Evolutionary conservation across 2,113 vertebrate genomes (phyloP).

Genomic region (Microcebus jonahi): DNA sequence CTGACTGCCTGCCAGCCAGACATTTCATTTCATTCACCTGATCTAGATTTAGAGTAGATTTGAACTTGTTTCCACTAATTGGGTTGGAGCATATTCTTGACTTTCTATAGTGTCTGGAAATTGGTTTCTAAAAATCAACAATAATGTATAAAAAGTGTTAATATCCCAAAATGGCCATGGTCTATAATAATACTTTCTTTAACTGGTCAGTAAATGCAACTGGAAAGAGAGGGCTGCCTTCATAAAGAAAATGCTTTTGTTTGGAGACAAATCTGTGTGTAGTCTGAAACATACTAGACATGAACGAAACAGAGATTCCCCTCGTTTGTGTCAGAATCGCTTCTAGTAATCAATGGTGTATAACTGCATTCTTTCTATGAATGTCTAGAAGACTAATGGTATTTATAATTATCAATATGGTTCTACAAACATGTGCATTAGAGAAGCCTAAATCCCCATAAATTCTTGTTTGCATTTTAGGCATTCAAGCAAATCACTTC

Average conservation of each 20-base stretch:
- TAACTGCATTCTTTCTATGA: slow-evolving; percentile 44
- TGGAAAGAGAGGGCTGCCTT: neutral
- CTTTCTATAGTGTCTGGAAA: neutral
- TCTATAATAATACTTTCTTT: neutral
- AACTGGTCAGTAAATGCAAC: neutral
- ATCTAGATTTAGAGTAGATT: neutral
- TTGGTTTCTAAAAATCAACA: slow-evolving; percentile 24
- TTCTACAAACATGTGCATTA: slow-evolving; percentile 59
- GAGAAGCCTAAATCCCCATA: neutral
- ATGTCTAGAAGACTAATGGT: slow-evolving; percentile 66
- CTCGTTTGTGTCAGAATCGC: neutral
- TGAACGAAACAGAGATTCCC: neutral
- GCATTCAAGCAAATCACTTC: neutral
- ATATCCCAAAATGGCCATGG: neutral
- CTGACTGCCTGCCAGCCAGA: too few species aligned
- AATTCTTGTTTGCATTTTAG: slow-evolving; percentile 45
- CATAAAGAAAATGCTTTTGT: neutral
- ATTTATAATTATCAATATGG: slow-evolving; percentile 76
- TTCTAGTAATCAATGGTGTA: neutral
- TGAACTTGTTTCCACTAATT: neutral
- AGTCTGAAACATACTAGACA: neutral
- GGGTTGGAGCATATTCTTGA: neutral
- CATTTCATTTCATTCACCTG: neutral
- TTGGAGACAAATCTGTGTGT: neutral
- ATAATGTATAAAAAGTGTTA: neutral